Base-by-base conservation (phyloP, 2,113 vertebrate species). In the Potamarius usumacintae region DNA sequence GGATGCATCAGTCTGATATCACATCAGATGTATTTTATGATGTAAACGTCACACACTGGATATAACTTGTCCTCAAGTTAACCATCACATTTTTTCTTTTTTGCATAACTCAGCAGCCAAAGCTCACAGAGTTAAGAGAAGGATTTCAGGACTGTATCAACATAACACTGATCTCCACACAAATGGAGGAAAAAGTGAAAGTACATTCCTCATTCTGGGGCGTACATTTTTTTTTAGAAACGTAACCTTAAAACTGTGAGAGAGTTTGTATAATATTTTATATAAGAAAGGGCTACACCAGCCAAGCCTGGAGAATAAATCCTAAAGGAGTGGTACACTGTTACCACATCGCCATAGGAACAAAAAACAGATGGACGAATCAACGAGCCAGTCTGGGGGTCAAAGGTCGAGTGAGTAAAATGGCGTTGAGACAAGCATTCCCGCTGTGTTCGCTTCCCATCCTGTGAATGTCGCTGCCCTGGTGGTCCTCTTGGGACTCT, bases 391-490 rank as follows among this genome's bases (percentile, higher is more conserved):
- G 55, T 83, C 48, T 60, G 77, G 62, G 42, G 52, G 85, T 71
- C 65, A 57, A 78, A 50, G 58, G 74, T 58, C 67, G 34, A 27
- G 34, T n/a, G 80, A 81, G 53, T 22, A 34, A 25, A 87, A 78
- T 34, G 57, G 83, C 63, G 20, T 53, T 25, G 27, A 79, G 82
- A 65, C 14, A 1, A 42, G 7, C 27, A 4, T 67, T 76, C 15
- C 53, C 17, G 71, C n/a, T 25, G 48, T 18, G 77, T 25, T 72
- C 85, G 52, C 87, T 79, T 50, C 76, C n/a, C 27, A 84, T 58
- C 53, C 69, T 50, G 60, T 74, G 71, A 83, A 53, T 63, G 42
- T 87, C 57, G n/a, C 57, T 67, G 42, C 84, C 86, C 79, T 88
- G 57, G 17, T 86, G 83, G 87, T 62, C 30, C 9, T 71, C 77